Percentiles rank a stretch among this genome's conserved stretches.
These are phyloP conservation scores for Lamprotornis superbus DNA, from an alignment of 2,113 vertebrate species.

Conservation along the genomic window DNA sequence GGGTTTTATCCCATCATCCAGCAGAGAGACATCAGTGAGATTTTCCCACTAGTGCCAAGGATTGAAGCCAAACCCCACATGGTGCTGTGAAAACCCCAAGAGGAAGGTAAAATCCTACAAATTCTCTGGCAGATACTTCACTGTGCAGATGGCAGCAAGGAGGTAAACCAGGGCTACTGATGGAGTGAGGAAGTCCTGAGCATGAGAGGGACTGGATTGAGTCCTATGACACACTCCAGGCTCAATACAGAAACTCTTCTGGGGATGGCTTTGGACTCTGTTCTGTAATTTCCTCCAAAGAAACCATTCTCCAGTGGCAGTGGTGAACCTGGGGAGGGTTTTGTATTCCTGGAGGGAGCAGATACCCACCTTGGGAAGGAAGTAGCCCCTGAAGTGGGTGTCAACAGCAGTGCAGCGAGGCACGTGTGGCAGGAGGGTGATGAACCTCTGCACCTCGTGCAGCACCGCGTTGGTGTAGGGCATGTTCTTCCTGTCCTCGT, in stretches of 20 bases:
- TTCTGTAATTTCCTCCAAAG: neutral
- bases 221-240: neutral
- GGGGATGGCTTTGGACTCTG: neutral
- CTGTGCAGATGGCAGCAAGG: neutral
- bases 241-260: neutral
- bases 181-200: neutral
- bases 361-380: constrained; percentile 74
- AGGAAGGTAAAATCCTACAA: neutral
- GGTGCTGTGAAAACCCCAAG: neutral
- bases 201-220: neutral
- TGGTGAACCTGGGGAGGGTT: neutral
- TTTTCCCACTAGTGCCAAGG: neutral
- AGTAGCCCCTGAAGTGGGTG: constrained; percentile 70
- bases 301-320: neutral
- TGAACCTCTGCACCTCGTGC: constrained; percentile 88
- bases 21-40: neutral
- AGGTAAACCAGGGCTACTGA: neutral
- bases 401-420: constrained; percentile 61
- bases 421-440: constrained; percentile 77
- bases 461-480: constrained; percentile 86
- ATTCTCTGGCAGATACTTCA: neutral
- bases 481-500: constrained; percentile 65
- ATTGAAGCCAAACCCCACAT: neutral
- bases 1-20: neutral
- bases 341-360: neutral